Evolutionary conservation across 2,888 invertebrate genomes (phyloP), one percentile per base, ranked within the genome.

Genomic region (Campopleginae sp.): DNA sequence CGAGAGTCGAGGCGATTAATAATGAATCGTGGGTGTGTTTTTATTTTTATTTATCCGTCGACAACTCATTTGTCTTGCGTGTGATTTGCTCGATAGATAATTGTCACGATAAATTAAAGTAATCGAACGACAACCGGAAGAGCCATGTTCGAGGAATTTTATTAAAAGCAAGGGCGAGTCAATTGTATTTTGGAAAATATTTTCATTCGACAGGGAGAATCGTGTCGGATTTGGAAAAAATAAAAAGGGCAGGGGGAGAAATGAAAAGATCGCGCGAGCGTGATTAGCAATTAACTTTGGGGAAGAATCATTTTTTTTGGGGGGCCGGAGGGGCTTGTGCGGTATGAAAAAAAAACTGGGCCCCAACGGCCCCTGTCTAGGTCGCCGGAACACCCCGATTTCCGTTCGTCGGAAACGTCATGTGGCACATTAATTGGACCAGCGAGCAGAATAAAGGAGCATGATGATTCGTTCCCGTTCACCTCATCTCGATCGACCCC

Each of bases 401-500:
- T 91, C 91, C 91, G 91, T 87, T 90, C 86, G 89, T 91, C 89
- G 91, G 91, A 92, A 92, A 91, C 92, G 92, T 92, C 92, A 92
- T 92, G 91, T 92, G 92, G 91, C 89, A 89, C 89, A 92, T 92
- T 92, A 92, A 92, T 92, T 92, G 92, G 90, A 91, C 89, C 90
- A 88, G 86, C 85, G 82, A 87, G 86, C 54, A 63, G 89, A 89
- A 91, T 91, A 90, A 91, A 90, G 89, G 91, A 88, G 90, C 90
- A 58, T 58, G 58, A 83, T 85, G 70, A 90, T 91, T 91, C 90
- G 89, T 90, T 87, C 87, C 87, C 87, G 86, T 86, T 85, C 77
- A 83, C 76, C 75, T 48, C 77, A 74, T 86, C 88, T 86, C 80
- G 86, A 86, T 88, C 71, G 76, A 77, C 38, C 82, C 70, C 58